Evolutionary conservation across 2,888 invertebrate species (phyloP), one percentile per base, ranked within the genome.

Genomic region (Calephelis perditalis): DNA sequence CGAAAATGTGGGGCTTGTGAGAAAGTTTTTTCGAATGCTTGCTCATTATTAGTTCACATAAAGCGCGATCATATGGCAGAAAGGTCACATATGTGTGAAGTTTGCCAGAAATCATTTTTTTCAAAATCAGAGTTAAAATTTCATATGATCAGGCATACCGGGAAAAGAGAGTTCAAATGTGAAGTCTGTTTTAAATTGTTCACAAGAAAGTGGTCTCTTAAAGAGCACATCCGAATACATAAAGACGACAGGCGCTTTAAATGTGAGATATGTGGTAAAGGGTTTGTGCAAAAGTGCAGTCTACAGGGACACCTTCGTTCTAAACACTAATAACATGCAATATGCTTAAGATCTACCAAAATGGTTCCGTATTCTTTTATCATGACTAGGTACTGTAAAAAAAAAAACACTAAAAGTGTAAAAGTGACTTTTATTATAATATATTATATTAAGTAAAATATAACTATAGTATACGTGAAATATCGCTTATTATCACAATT

Each of bases 161-260:
- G 73, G 0, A 40, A 62, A 49, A 63, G 61, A 44, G 60, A 60
- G 2, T 73, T 71, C 15, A 65, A 73, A 26, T 78, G 77, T 61
- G 72, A 73, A 0, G 67, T 71, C 5, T 76, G 76, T 46, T 61
- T 65, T 4, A 72, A 73, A 63, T 61, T 71, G 8, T 74, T 70
- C 49, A 65, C 67, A 6, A 66, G 71, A 15, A 69, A 71, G 47
- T 69, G 66, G 37, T 70, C 68, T 6, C 63, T 68, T 62, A 70
- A 65, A 15, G 66, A 65, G 3, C 86, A 86, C 67, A 81, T 84
- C 82, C 57, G 85, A 12, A 86, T 85, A 58, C 86, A 86, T 60
- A 79, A 78, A 7, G 80, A 83, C 7, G 84, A 84, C 64, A 74
- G 84, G 7, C 35, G 84, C 6, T 84, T 84, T 26, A 77, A 79